Evolutionary conservation across 2,888 invertebrate genomes (phyloP), one percentile per base, ranked within the genome.

Genomic region (Coelopa pilipes): DNA sequence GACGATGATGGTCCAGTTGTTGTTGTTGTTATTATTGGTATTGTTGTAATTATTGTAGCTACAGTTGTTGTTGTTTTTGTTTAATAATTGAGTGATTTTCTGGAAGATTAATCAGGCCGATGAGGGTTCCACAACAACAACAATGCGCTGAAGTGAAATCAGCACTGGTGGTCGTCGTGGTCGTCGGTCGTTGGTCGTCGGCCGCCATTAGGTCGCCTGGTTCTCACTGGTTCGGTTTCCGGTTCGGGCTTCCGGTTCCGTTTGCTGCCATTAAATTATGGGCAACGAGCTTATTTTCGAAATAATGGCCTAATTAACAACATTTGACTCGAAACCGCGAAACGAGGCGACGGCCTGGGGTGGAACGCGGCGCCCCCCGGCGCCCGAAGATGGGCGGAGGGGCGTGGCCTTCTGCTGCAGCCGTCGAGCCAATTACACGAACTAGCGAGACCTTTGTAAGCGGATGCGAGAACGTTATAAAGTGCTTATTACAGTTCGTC

Each of bases 21-120:
- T 34, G 34, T 34, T 34, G 34, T 34, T 34, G 4, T 34, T 7
- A 7, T 34, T 34, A 7, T 2, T 34, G 7, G 2, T 4, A 7
- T 34, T 34, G 34, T 2, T 34, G 34, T 34, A n/a, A n/a, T n/a
- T n/a, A n/a, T n/a, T n/a, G n/a, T n/a, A n/a, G n/a, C n/a, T n/a
- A n/a, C n/a, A n/a, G 34, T 34, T 34, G 34, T 2, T 34, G 7
- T 34, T 4, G 34, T 34, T 34, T 2, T 2, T 34, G 34, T 34
- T 74, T 74, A 75, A 76, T 76, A 74, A 75, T 76, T 74, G 70
- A 75, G 75, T 74, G 76, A 76, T 76, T 75, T 76, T 74, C 75
- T 74, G 72, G 75, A 75, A 75, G 74, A 75, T 76, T 76, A 76
- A 74, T 76, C 75, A 70, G 70, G 57, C 63, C 72, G 63, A 73